phyloP scores from a whole-genome alignment of 2,888 invertebrate species.

The Hydroisotoma schaefferi region DNA sequence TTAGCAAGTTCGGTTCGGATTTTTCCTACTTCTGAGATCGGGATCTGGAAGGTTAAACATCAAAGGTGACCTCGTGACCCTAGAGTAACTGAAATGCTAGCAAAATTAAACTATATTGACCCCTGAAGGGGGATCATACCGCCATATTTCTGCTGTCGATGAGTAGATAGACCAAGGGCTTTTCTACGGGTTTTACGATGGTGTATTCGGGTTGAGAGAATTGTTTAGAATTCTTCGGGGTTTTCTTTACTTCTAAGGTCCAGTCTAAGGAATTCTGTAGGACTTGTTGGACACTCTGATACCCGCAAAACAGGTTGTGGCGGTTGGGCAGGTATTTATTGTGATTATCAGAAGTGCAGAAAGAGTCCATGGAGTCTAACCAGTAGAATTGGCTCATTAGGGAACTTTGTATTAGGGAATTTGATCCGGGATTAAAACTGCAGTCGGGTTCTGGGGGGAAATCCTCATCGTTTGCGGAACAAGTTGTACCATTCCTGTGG shows the following conservation, averaged over 20 bases:
- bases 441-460: slow-evolving; percentile 1
- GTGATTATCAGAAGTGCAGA: slow-evolving; percentile 11
- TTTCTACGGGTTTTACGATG: background rate
- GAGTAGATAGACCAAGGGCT: slow-evolving; percentile 6
- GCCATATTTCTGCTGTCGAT: background rate
- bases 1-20: background rate
- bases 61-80: too few relatives aligned
- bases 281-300: slow-evolving; percentile 11
- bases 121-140: background rate
- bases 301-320: slow-evolving; percentile 10
- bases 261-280: slow-evolving; percentile 1
- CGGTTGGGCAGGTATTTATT: background rate
- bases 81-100: too few relatives aligned
- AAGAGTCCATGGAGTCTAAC: slow-evolving; percentile 5
- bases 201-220: background rate
- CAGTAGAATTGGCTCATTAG: slow-evolving; percentile 11
- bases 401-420: slow-evolving; percentile 3
- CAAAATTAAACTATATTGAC: too few relatives aligned
- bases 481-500: background rate
- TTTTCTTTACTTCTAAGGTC: background rate
- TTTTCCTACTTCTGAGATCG: background rate
- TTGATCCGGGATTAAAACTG: slow-evolving; percentile 1
- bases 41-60: slow-evolving; percentile 3
- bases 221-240: too few relatives aligned
- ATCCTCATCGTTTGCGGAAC: background rate